A percentile compares a stretch with the other conserved stretches of the same genome.
phyloP scores from a whole-genome alignment of 2,888 invertebrate genomes.

The Agrochola lychnidis region DNA sequence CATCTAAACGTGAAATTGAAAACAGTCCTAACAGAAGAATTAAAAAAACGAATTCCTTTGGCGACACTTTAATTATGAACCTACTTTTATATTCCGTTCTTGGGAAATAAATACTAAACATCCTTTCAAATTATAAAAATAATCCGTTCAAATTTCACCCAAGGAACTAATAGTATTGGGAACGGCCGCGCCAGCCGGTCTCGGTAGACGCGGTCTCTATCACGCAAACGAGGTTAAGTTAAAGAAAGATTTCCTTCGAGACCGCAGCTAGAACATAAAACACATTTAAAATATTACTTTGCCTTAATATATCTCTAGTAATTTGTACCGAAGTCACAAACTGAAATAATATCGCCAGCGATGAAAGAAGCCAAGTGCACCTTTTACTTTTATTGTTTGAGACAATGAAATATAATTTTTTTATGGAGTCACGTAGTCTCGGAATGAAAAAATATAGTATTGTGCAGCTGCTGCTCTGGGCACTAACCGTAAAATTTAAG shows the following conservation, averaged over 20 bases:
- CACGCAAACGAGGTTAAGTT: constrained; percentile 66
- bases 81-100: neutral
- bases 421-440: constrained; percentile 47
- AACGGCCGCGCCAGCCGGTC: constrained; percentile 30
- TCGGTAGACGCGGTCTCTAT: constrained; percentile 55
- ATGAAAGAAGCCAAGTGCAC: constrained; percentile 39
- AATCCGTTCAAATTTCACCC: constrained; percentile 29
- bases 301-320: constrained; percentile 30
- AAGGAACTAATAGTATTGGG: constrained; percentile 39
- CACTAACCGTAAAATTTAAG: constrained; percentile 47
- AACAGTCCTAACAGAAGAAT: neutral
- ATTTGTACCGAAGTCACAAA: constrained; percentile 47
- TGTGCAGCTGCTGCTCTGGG: constrained; percentile 44
- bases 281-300: constrained; percentile 53
- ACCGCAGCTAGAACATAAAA: constrained; percentile 53
- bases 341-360: constrained; percentile 21
- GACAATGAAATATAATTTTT: constrained; percentile 42
- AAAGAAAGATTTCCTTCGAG: constrained; percentile 69
- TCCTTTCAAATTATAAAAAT: constrained; percentile 16
- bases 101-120: neutral
- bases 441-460: constrained; percentile 54
- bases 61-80: neutral
- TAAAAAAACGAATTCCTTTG: neutral
- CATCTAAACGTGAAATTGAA: neutral
- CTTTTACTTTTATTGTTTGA: constrained; percentile 50